phyloP scores from a whole-genome alignment of 2,797 vertebrate genomes.

The Tolypeutes matacus region DNA sequence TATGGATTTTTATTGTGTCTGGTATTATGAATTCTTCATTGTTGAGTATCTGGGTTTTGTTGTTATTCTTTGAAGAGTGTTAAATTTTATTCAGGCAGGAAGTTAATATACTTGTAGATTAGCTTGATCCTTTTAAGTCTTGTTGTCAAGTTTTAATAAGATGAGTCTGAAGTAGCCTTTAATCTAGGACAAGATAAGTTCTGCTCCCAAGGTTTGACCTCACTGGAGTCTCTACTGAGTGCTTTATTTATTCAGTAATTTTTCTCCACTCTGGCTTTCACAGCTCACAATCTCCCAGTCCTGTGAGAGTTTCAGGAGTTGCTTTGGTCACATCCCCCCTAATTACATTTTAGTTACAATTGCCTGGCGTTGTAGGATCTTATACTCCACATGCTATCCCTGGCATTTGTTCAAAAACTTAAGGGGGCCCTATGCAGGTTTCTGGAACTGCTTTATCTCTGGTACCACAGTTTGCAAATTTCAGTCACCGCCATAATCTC shows the following conservation, averaged over 20 bases:
- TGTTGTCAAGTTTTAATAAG: slow-evolving; percentile 3
- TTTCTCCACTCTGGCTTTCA: background rate
- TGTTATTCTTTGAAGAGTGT: slow-evolving; percentile 5
- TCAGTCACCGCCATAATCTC: background rate
- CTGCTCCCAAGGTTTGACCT: background rate
- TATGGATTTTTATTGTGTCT: background rate
- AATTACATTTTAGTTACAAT: background rate
- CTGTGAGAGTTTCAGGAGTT: background rate
- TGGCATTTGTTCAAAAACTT: slow-evolving; percentile 37
- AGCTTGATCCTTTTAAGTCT: background rate
- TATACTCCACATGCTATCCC: background rate
- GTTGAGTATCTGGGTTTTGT: background rate
- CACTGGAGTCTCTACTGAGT: background rate
- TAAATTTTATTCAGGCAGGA: background rate
- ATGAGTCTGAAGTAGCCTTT: background rate
- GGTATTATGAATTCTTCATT: background rate
- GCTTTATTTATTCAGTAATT: slow-evolving; percentile 7
- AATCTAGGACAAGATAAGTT: background rate
- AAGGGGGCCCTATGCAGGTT: background rate
- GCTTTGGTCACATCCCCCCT: background rate
- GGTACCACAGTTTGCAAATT: background rate
- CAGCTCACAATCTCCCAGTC: background rate
- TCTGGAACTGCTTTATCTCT: background rate
- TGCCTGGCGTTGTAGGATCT: background rate
- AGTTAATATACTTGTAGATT: background rate